A percentile compares a stretch with the other conserved stretches of the same genome.
phyloP scores from a whole-genome alignment of 1,140 invertebrate genomes.

The Drosophila mayri region DNA sequence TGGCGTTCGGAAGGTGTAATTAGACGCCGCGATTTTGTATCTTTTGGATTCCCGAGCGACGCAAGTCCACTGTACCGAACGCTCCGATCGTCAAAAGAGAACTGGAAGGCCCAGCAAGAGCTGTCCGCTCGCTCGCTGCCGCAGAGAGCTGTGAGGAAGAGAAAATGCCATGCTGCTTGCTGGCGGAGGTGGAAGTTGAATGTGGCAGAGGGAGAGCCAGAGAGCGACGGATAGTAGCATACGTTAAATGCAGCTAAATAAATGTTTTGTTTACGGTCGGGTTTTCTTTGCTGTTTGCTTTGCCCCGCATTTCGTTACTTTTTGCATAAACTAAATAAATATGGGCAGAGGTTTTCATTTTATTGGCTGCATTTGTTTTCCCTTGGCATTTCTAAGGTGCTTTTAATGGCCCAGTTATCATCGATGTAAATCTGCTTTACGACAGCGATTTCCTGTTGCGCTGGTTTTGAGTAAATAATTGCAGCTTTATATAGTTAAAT shows the following conservation, averaged over 20 bases:
- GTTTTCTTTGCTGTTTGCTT: slow-evolving; percentile 33
- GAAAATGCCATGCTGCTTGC: slow-evolving; percentile 1
- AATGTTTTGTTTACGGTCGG: slow-evolving; percentile 41
- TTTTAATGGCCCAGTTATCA: neutral
- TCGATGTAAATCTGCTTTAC: slow-evolving; percentile 25
- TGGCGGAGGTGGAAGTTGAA: neutral
- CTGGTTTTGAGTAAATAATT: neutral
- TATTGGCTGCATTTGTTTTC: slow-evolving; percentile 25
- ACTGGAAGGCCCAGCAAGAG: slow-evolving; percentile 17
- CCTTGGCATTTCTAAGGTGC: slow-evolving; percentile 12
- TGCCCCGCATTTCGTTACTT: slow-evolving; percentile 40
- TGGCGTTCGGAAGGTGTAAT: slow-evolving; percentile 76
- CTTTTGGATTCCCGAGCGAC: slow-evolving; percentile 7
- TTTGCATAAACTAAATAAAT: slow-evolving; percentile 38
- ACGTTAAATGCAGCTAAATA: slow-evolving; percentile 57
- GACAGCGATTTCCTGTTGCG: slow-evolving; percentile 14
- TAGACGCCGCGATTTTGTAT: slow-evolving; percentile 35
- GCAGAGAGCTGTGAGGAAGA: slow-evolving; percentile 20
- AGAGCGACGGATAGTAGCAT: slow-evolving; percentile 40
- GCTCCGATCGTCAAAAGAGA: slow-evolving; percentile 63
- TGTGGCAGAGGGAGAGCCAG: slow-evolving; percentile 12
- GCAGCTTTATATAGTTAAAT: neutral
- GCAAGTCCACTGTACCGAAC: slow-evolving; percentile 50
- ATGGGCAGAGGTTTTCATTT: slow-evolving; percentile 18
- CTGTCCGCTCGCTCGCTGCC: neutral